Base-by-base conservation (phyloP, 2,888 invertebrate genomes). In the Argyresthia goedartella region DNA sequence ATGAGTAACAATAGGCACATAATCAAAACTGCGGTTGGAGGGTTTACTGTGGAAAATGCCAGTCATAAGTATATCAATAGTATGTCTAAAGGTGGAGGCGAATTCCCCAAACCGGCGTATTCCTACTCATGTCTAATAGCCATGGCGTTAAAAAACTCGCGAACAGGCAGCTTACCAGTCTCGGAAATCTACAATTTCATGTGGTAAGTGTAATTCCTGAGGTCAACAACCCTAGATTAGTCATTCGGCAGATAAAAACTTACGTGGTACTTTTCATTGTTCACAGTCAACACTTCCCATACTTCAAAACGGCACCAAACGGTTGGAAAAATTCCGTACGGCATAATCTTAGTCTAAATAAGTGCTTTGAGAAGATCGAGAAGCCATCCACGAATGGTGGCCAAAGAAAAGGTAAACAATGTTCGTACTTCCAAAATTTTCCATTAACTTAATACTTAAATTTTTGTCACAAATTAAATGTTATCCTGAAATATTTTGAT, bases 251-350 rank as follows among this genome's bases (percentile, higher is more conserved):
- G n/a, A 52, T 35, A 39, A 39, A 52, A 14, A 33, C 43, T 25
- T 35, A 42, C 15, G 14, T 4, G 25, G 25, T 39, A 46, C 25
- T 16, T 6, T 45, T 39, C 34, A 44, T 34, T 48, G 9, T 8
- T 90, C 91, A 56, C 88, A 95, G 95, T 76, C 95, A 97, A 79
- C 97, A 99, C 76, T 99, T 99, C 73, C 99, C 99, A 0, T 99
- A 98, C 77, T 99, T 99, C 77, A 97, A 97, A 85, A 98, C 97
- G 1, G 99, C 99, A 9, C 98, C 98, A 16, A 96, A 94, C 71
- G 98, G 98, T 13, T 99, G 99, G 99, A 99, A 99, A 84, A 99
- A 99, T 76, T 98, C 98, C 4, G 98, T 99, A 1, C 89, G 99
- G 60, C 99, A 99, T 76, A 99, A 99, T 86, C 88, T 99, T 61